A percentile compares a stretch with the other conserved stretches of the same genome.
Conservation (phyloP, 2,888 invertebrate genomes). For the Cryptocephalus moraei region DNA sequence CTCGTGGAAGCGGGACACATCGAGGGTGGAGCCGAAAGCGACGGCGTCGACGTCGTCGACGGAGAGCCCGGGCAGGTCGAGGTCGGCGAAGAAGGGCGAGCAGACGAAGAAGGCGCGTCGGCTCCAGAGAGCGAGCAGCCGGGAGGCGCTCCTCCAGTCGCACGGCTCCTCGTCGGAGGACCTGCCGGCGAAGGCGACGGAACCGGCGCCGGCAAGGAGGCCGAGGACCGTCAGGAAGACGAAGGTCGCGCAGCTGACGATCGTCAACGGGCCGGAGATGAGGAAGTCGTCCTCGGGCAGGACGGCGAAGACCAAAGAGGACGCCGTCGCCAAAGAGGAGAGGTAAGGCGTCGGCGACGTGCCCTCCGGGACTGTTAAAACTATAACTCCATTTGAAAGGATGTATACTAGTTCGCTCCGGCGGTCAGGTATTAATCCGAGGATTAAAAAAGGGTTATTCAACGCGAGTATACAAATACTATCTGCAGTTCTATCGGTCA, state of each 20-base stretch:
- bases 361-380: no score
- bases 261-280: constrained; percentile 28
- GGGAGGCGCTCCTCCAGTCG: constrained; percentile 39
- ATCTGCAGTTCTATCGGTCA: no score
- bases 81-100: constrained; percentile 15
- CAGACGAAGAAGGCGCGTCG: constrained; percentile 33
- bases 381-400: no score
- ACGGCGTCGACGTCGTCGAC: constrained; percentile 35
- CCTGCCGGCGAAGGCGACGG: constrained; percentile 29
- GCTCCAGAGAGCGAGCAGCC: constrained; percentile 41
- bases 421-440: no score
- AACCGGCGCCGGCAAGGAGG: constrained; percentile 30
- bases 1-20: constrained; percentile 30
- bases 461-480: no score
- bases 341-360: neutral
- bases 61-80: neutral
- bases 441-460: no score
- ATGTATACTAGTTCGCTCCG: no score
- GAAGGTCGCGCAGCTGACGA: constrained; percentile 28
- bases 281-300: constrained; percentile 13
- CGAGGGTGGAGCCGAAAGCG: constrained; percentile 21
- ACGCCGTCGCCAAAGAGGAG: neutral
- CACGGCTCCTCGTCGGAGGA: constrained; percentile 45
- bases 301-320: constrained; percentile 8
- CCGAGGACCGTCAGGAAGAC: constrained; percentile 35